Base-by-base conservation (phyloP, 1,140 invertebrate genomes). In the Drosophila lini region DNA sequence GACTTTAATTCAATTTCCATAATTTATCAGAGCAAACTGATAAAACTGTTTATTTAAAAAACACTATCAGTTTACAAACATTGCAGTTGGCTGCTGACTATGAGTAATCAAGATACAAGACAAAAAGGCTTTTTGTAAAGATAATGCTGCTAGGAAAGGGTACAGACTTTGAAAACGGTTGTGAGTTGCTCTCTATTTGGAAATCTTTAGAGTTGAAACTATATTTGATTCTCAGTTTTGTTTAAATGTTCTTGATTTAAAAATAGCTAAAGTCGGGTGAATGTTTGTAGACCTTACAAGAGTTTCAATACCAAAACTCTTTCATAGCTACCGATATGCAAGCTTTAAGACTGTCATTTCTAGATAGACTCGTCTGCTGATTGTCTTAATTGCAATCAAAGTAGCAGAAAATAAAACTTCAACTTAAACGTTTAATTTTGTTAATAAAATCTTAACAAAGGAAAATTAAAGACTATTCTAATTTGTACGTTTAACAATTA, bases 1-100 rank as follows among this genome's bases (percentile, higher is more conserved):
- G 15, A 40, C 34, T 41, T 25, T 38, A 38, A 55, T 55, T 55
- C 52, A 55, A 55, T 55, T 38, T 55, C 52, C 52, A 55, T 55
- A 55, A 25, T 55, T 55, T 55, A 38, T 55, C 52, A 22, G 34
- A 38, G 34, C 19, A 38, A 55, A 55, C 34, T 38, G 52, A 55
- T 55, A 55, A 55, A 55, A 55, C 13, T 55, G 52, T 55, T 38
- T 36, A 10, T n/a, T 55, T 10, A 38, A 38, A 34, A 10, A 22
- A n/a, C 52, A 38, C 52, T 55, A 55, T 55, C 34, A 38, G 52
- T 9, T 25, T 25, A 38, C 52, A 55, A 25, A 38, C 34, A 55
- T 55, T 55, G 50, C 52, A 55, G 52, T 55, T 55, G 52, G 19
- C 52, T 10, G 34, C 34, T 55, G 19, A 38, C 32, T 38, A n/a